These are phyloP conservation scores for Brassicogethes aeneus DNA, from an alignment of 2,888 invertebrate species.

Conservation along the genomic window DNA sequence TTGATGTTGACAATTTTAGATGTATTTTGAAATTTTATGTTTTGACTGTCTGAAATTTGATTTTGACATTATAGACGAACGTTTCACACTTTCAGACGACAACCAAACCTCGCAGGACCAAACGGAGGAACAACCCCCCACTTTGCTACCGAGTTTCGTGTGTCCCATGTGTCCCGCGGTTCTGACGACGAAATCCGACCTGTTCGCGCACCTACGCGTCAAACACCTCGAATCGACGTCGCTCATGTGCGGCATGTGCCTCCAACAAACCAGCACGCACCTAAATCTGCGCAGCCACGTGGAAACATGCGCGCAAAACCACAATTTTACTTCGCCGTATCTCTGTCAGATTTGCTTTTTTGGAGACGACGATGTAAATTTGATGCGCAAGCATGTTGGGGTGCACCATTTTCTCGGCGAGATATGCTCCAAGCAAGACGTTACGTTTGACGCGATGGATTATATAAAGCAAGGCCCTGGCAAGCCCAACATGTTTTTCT, in stretches of 20 bases:
- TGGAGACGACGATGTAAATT: slow-evolving; percentile 48
- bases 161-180: slow-evolving; percentile 38
- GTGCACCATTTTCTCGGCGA: slow-evolving; percentile 46
- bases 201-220: slow-evolving; percentile 47
- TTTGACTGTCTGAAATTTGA: no score
- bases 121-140: slow-evolving; percentile 16
- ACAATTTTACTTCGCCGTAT: slow-evolving; percentile 37
- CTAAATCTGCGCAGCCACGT: slow-evolving; percentile 44
- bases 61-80: no score
- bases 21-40: no score
- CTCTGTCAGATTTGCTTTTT: slow-evolving; percentile 46
- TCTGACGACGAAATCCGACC: slow-evolving; percentile 41
- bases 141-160: slow-evolving; percentile 18
- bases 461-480: slow-evolving; percentile 35
- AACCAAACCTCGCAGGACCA: slow-evolving; percentile 15
- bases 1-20: no score
- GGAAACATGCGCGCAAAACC: slow-evolving; percentile 41
- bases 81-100: slow-evolving; percentile 21
- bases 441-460: slow-evolving; percentile 42
- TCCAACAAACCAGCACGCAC: slow-evolving; percentile 44
- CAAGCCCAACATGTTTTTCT: slow-evolving; percentile 25
- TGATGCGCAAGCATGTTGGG: slow-evolving; percentile 43
- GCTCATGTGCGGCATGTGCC: slow-evolving; percentile 48
- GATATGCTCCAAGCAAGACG: slow-evolving; percentile 32
- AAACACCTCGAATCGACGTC: slow-evolving; percentile 46